phyloP scores from a whole-genome alignment of 1,140 invertebrate genomes.

The Ceratosolen solmsi region DNA sequence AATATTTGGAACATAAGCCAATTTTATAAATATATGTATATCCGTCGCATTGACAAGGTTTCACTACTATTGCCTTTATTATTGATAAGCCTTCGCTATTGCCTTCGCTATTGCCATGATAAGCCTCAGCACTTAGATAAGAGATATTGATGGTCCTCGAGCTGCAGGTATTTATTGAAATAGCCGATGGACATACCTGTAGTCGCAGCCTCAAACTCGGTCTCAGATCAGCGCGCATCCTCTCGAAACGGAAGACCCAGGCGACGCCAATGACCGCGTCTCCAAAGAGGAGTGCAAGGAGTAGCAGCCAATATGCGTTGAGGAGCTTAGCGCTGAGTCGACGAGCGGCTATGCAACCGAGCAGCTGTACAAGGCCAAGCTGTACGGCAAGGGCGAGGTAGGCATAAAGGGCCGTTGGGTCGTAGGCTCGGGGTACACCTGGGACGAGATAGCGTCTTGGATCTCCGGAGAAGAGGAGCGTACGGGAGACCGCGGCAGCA shows the following conservation, averaged over 20 bases:
- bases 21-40: too few species aligned
- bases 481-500: conserved; percentile 82
- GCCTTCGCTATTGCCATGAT: too few species aligned
- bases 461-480: conserved; percentile 78
- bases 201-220: conserved; percentile 77
- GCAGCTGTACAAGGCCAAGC: conserved; percentile 79
- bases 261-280: conserved; percentile 89
- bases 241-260: conserved; percentile 88
- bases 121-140: too few species aligned
- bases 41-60: too few species aligned
- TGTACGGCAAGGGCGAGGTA: conserved; percentile 84
- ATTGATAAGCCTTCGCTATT: too few species aligned
- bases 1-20: too few species aligned
- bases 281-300: conserved; percentile 85
- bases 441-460: conserved; percentile 81
- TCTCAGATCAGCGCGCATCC: conserved; percentile 81
- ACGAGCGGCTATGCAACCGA: conserved; percentile 87
- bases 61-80: too few species aligned
- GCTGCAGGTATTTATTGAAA: too few species aligned
- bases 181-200: conserved; percentile 58
- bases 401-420: conserved; percentile 88
- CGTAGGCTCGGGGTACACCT: conserved; percentile 80
- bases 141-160: too few species aligned
- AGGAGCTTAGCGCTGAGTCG: conserved; percentile 85
- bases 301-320: conserved; percentile 88